Percentiles rank a stretch among this genome's conserved stretches.
Conservation (phyloP, 1,140 invertebrate genomes). For the Yoshiicerus persimilis region DNA sequence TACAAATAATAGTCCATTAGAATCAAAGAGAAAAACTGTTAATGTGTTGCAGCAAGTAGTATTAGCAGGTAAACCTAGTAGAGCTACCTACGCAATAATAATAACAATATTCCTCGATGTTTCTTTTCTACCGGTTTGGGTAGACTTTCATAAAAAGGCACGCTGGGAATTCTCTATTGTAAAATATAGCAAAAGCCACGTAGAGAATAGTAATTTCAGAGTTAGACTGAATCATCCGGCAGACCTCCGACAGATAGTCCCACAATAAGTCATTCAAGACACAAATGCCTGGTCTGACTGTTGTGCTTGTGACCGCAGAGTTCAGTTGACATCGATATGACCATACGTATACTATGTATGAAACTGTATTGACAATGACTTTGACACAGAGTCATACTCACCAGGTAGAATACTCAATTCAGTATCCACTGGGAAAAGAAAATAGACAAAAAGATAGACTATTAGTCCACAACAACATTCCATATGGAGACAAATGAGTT, state of each 20-base stretch:
- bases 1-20: background rate
- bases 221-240: slow-evolving; percentile 15
- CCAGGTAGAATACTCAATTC: background rate
- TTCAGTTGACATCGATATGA: background rate
- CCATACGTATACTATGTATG: background rate
- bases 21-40: slow-evolving; percentile 8
- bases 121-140: slow-evolving; percentile 6
- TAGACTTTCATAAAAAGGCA: slow-evolving; percentile 11
- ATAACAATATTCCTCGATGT: no score
- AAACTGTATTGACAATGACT: background rate
- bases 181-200: background rate
- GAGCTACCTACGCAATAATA: background rate
- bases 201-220: background rate
- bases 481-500: background rate
- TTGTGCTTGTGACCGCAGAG: background rate
- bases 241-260: background rate
- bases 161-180: background rate
- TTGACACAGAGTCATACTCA: background rate
- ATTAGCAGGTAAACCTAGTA: background rate
- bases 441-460: background rate
- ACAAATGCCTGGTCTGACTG: background rate
- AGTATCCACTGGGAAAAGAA: background rate
- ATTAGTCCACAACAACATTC: background rate
- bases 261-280: background rate
- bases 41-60: background rate